These are phyloP conservation scores for Stomatorhinus ivindoensis DNA, from an alignment of 2,113 vertebrate species.

Conservation along the genomic window DNA sequence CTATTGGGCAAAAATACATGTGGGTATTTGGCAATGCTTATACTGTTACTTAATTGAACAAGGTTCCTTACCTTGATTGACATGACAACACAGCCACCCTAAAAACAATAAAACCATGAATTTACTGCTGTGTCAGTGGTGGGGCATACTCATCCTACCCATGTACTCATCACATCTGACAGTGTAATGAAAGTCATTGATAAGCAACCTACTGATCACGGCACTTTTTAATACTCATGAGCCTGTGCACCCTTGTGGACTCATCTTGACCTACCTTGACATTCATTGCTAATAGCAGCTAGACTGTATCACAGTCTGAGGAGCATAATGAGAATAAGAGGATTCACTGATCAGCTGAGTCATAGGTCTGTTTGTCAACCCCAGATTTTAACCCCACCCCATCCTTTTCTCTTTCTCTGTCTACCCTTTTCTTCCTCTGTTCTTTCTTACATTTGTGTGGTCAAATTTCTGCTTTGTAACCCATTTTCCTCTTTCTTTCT, in stretches of 20 bases:
- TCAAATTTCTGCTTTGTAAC: constrained; percentile 5
- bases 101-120: not conserved
- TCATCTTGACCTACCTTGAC: constrained; percentile 9
- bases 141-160: not conserved
- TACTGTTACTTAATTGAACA: not conserved
- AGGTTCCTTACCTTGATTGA: not conserved
- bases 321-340: not conserved
- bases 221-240: not conserved
- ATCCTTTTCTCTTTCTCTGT: constrained; percentile 26
- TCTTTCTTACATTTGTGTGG: constrained; percentile 9
- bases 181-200: not conserved
- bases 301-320: not conserved
- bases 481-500: constrained; percentile 24
- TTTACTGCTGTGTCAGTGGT: not conserved
- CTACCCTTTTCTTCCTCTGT: constrained; percentile 8
- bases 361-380: constrained; percentile 13
- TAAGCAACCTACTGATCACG: not conserved
- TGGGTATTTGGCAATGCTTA: not conserved
- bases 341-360: constrained; percentile 11
- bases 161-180: not conserved
- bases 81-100: not conserved
- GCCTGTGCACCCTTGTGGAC: not conserved
- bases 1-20: not conserved
- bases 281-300: constrained; percentile 2
- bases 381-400: constrained; percentile 1